Evolutionary conservation across 1,140 invertebrate species (phyloP).

Genomic region (Cyphomyrmex costatus): DNA sequence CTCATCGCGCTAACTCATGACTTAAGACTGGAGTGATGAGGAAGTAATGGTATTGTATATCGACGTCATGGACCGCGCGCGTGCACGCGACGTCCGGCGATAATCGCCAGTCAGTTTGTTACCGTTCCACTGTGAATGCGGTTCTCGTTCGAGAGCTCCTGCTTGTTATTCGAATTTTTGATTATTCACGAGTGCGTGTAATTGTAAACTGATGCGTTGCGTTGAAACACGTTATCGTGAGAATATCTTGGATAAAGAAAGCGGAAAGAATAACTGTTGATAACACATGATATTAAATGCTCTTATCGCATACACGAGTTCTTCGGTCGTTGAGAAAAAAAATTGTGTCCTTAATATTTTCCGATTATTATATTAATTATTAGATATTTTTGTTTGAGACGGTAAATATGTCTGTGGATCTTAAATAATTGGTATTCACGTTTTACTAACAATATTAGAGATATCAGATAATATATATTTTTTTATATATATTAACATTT

Average conservation of each 20-base stretch:
- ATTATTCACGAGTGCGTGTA: background rate
- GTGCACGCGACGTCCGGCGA: slow-evolving; percentile 11
- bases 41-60: slow-evolving; percentile 15
- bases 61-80: background rate
- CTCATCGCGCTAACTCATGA: background rate
- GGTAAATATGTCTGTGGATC: background rate
- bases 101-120: slow-evolving; percentile 29
- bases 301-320: background rate
- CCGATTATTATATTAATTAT: no score
- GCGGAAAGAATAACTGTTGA: background rate
- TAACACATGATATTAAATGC: background rate
- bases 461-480: background rate
- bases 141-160: background rate
- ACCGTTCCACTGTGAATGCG: background rate
- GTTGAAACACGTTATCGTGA: slow-evolving; percentile 21
- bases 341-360: background rate
- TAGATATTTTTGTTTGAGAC: background rate
- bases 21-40: background rate
- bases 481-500: background rate
- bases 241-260: background rate
- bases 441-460: background rate
- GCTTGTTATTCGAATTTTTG: background rate
- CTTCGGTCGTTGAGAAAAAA: background rate
- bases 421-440: background rate
- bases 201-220: no score